Evolutionary conservation across 2,113 vertebrate genomes (phyloP).

Genomic region (Thinocorus orbignyianus): DNA sequence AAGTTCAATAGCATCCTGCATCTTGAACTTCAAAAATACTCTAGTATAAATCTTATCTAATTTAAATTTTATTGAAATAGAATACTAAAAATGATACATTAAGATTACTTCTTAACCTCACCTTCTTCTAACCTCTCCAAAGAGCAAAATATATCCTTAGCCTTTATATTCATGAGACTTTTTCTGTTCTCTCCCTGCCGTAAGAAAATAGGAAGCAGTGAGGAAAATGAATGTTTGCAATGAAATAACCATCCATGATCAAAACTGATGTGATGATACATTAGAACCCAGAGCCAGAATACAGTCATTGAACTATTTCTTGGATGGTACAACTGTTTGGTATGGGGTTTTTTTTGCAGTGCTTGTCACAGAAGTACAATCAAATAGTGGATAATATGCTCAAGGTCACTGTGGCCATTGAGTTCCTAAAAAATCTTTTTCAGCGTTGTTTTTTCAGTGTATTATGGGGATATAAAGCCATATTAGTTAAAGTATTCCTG

Average conservation of each 20-base stretch:
- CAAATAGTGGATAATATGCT: background rate
- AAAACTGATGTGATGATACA: background rate
- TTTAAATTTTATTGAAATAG: constrained; percentile 34
- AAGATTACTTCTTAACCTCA: background rate
- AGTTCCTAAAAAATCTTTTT: background rate
- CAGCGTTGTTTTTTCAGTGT: background rate
- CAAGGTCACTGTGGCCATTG: background rate
- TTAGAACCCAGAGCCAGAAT: background rate
- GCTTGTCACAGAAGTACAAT: background rate
- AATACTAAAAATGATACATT: constrained; percentile 10
- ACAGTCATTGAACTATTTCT: background rate
- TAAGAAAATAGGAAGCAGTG: background rate
- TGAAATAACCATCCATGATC: background rate
- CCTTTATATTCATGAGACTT: background rate
- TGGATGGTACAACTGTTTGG: background rate
- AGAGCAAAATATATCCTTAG: background rate
- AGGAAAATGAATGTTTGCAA: background rate
- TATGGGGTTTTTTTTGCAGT: background rate
- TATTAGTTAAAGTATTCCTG: background rate
- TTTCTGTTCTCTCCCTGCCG: background rate
- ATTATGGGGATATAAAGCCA: background rate
- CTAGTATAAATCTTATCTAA: background rate
- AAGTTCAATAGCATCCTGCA: background rate
- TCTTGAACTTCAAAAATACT: background rate
- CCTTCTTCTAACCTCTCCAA: constrained; percentile 8